Percentiles rank a stretch among this genome's conserved stretches.
Conservation (phyloP, 2,113 vertebrate genomes). For the Elaphurus davidianus region DNA sequence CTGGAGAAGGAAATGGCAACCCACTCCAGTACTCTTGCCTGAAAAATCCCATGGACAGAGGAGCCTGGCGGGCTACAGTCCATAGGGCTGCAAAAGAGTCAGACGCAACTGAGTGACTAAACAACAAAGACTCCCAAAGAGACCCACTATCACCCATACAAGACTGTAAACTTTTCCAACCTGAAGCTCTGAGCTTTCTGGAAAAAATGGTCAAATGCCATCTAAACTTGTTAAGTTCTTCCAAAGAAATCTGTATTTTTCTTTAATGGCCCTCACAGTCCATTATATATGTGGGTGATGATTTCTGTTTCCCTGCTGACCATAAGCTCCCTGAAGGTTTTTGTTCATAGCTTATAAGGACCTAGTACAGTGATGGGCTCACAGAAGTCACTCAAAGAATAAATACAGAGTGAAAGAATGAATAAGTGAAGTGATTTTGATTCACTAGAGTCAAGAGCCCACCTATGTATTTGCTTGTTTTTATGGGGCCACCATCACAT, state of each 20-base stretch:
- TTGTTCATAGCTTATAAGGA: not conserved
- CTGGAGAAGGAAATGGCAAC: not conserved
- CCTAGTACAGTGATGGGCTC: not conserved
- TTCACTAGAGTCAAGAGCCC: not conserved
- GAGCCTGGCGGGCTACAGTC: not conserved
- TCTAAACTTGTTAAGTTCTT: not conserved
- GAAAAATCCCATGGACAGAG: not conserved
- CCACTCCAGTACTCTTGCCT: not conserved
- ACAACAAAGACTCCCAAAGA: not conserved
- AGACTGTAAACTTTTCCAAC: not conserved
- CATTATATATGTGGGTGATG: not conserved
- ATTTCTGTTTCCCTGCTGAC: not conserved
- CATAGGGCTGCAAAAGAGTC: not conserved
- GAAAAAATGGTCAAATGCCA: not conserved
- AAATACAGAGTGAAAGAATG: not conserved
- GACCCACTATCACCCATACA: not conserved
- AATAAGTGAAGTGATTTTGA: slow-evolving; percentile 7
- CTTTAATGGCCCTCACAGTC: not conserved
- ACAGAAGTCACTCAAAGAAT: not conserved
- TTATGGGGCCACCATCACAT: not conserved
- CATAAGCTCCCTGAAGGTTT: not conserved
- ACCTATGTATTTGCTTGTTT: not conserved
- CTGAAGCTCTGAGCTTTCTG: not conserved
- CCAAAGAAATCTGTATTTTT: slow-evolving; percentile 8
- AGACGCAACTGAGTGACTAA: not conserved